These are phyloP conservation scores for Urophycis tenuis DNA, from an alignment of 2,797 vertebrate genomes.

Conservation along the genomic window DNA sequence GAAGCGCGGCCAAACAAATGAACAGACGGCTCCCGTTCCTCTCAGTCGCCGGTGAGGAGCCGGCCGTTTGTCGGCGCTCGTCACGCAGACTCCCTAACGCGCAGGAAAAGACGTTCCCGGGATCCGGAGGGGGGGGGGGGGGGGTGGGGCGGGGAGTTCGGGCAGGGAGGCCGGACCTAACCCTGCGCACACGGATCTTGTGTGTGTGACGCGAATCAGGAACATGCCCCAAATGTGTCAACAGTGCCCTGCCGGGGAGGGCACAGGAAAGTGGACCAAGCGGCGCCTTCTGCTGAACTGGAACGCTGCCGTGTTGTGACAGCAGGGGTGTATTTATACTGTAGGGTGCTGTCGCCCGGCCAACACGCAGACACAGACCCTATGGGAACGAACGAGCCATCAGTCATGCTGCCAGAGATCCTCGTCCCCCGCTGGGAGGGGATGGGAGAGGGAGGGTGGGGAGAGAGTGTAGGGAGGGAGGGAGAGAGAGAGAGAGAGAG, in stretches of 20 bases:
- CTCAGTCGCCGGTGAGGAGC: no score
- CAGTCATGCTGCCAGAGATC: conserved; percentile 12
- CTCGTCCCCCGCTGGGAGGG: conserved; percentile 15
- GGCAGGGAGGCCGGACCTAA: background rate
- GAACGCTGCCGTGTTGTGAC: background rate
- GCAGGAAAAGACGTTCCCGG: background rate
- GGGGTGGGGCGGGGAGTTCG: no score
- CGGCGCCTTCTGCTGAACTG: background rate
- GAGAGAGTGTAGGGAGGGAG: no score
- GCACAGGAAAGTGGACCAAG: background rate
- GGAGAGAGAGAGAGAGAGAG: background rate
- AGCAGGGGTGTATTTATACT: background rate
- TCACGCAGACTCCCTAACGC: background rate
- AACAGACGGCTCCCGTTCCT: background rate
- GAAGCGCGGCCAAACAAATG: background rate
- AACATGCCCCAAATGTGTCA: background rate
- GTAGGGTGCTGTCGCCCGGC: background rate
- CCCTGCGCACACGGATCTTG: background rate
- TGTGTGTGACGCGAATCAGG: background rate
- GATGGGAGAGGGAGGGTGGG: background rate
- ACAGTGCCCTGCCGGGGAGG: background rate
- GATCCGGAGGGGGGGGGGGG: background rate
- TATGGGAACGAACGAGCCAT: conserved; percentile 7
- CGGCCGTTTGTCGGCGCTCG: background rate
- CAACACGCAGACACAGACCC: background rate